Conservation (phyloP, 1,140 invertebrate species). For the Halotydeus destructor region DNA sequence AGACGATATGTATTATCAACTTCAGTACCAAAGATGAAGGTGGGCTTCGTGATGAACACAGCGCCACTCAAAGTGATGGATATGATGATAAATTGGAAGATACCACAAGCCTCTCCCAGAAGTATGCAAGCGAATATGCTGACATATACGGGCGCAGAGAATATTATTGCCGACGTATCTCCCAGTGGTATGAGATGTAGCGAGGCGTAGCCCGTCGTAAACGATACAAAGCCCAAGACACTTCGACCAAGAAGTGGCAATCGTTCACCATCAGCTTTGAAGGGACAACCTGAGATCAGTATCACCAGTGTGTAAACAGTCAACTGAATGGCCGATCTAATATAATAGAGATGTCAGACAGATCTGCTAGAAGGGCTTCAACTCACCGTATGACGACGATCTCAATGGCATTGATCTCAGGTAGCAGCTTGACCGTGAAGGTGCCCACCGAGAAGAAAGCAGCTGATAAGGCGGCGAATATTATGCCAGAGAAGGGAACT, state of each 20-base stretch:
- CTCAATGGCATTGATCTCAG: conserved; percentile 6
- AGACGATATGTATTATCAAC: conserved; percentile 12
- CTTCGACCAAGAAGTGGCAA: conserved; percentile 4
- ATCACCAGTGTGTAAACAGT: conserved; percentile 2
- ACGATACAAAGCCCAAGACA: conserved; percentile 5
- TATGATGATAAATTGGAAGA: conserved; percentile 29
- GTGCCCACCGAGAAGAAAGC: conserved; percentile 5
- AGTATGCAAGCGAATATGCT: conserved; percentile 31
- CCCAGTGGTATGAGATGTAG: conserved; percentile 36
- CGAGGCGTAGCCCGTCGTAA: conserved; percentile 36
- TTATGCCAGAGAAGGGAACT: conserved; percentile 5
- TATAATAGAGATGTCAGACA: neutral
- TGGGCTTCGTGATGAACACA: conserved; percentile 29
- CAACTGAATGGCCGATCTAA: conserved; percentile 9
- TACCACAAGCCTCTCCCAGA: conserved; percentile 31
- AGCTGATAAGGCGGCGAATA: conserved; percentile 3
- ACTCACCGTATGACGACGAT: conserved; percentile 8
- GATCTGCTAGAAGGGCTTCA: neutral
- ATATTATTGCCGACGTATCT: conserved; percentile 34
- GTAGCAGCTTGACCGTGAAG: conserved; percentile 7
- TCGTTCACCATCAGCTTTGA: conserved; percentile 7
- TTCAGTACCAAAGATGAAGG: conserved; percentile 25
- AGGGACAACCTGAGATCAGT: conserved; percentile 1
- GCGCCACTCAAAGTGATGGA: conserved; percentile 28
- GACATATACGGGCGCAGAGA: conserved; percentile 33